Evolutionary conservation across 2,888 invertebrate species (phyloP), one percentile per base, ranked within the genome.

Genomic region (Protodeltote pygarga): DNA sequence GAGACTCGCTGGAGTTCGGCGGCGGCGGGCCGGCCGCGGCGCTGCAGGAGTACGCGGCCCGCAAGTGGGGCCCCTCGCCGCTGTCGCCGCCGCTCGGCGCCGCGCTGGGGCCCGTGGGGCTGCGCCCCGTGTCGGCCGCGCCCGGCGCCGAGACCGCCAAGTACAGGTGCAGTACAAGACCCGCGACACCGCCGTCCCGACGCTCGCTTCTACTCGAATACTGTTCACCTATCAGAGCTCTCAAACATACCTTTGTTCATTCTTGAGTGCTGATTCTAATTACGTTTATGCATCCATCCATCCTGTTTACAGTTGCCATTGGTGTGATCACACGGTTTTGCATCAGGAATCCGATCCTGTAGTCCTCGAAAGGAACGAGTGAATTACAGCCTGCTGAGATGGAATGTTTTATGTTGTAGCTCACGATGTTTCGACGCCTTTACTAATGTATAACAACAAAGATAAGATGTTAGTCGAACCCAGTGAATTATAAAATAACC

Each of bases 71-170:
- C 3, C 92, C 93, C 45, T 89, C 89, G 79, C 92, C 92, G 76
- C 89, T 92, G 74, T 96, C 97, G 61, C 97, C 97, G 69, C 97
- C 97, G 68, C 95, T 94, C 59, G 92, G 77, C 83, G 89, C 76
- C 81, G 94, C 94, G 73, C 94, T 95, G 54, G 95, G 95, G 44
- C 90, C 82, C 92, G 76, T 97, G 77, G 96, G 96, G 67, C 93
- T 93, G 75, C 86, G 94, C 55, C 85, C 92, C 76, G 92, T 92
- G 50, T 91, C 91, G 65, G 92, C 92, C 73, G 98, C 98, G 53
- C 98, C 98, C 23, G 98, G 98, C 62, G 98, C 98, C 1, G 98
- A 98, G 92, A 96, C 96, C 66, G 93, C 94, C 71, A 95, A 94
- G 85, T 94, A 94, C 85, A 94, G 96, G 87, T 95, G 87, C 77